These are phyloP conservation scores for Caracal caracal DNA, from an alignment of 2,113 vertebrate genomes.

Conservation along the genomic window DNA sequence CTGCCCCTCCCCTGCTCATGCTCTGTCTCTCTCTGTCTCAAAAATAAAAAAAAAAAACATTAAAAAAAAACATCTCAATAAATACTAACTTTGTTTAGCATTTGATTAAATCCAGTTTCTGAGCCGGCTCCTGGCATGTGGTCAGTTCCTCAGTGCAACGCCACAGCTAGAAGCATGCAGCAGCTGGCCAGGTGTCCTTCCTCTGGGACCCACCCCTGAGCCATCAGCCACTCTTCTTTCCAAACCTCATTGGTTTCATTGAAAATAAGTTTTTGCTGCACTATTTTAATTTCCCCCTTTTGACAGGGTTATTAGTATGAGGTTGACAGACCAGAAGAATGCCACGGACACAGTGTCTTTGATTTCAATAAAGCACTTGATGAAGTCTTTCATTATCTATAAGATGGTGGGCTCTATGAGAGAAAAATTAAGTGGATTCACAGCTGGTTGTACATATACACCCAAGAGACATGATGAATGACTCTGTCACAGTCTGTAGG, in stretches of 20 bases:
- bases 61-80: neutral
- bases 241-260: constrained; percentile 39
- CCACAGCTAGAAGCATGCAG: neutral
- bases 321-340: constrained; percentile 42
- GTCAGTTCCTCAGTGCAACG: neutral
- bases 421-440: constrained; percentile 38
- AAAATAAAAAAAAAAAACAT: no score
- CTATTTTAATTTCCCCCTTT: constrained; percentile 40
- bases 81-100: neutral
- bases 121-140: neutral
- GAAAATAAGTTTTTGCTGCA: constrained; percentile 23
- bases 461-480: constrained; percentile 38
- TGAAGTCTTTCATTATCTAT: constrained; percentile 48
- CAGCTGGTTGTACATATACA: constrained; percentile 26
- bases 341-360: neutral
- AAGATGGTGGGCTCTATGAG: neutral
- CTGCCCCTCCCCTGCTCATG: no score
- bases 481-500: neutral
- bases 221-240: neutral
- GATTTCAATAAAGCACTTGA: constrained; percentile 36
- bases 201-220: neutral
- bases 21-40: no score
- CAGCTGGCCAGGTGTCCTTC: neutral
- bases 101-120: neutral
- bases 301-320: constrained; percentile 51